Evolutionary conservation across 1,140 invertebrate genomes (phyloP), one percentile per base, ranked within the genome.

Genomic region (Popillia japonica): DNA sequence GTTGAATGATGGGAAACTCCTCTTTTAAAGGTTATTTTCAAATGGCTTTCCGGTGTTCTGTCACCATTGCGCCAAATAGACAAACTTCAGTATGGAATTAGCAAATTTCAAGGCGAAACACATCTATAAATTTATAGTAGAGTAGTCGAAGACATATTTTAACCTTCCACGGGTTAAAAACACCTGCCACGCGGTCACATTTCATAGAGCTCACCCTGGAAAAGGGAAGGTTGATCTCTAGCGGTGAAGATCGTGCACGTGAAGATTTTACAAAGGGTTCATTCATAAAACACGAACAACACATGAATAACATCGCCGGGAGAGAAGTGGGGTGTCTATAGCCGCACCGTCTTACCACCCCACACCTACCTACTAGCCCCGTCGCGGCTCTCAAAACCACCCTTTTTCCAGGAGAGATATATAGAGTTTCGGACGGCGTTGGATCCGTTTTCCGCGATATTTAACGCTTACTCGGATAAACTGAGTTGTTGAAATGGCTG

Each of bases 251-350:
- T 83, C 82, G 82, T 78, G 83, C 64, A 86, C 85, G 85, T 86
- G 85, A 79, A 81, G 79, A 81, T 78, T 78, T 81, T 86, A 86
- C 84, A 85, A 86, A 86, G 85, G 79, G 83, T 84, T 86, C 83
- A 83, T 85, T 85, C 84, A 82, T 85, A 86, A 86, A 86, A 86
- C 85, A 86, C 83, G 85, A 85, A 86, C 85, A 86, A 86, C 83
- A 86, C 85, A 86, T 86, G 85, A 86, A 86, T 86, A 86, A 86
- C 77, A 83, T 82, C 77, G 55, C 77, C 80, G 78, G 81, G 61
- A 27, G 61, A 27, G 22, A 64, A 64, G 61, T n/a, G 44, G 61
- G 61, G 81, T 83, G 72, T 74, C 61, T 78, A 64, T 64, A 23
- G 23, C 42, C 40, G 27, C 81, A n/a, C n/a, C n/a, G n/a, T n/a